Conservation (phyloP, 2,888 invertebrate species). For the Apoderus coryli region DNA sequence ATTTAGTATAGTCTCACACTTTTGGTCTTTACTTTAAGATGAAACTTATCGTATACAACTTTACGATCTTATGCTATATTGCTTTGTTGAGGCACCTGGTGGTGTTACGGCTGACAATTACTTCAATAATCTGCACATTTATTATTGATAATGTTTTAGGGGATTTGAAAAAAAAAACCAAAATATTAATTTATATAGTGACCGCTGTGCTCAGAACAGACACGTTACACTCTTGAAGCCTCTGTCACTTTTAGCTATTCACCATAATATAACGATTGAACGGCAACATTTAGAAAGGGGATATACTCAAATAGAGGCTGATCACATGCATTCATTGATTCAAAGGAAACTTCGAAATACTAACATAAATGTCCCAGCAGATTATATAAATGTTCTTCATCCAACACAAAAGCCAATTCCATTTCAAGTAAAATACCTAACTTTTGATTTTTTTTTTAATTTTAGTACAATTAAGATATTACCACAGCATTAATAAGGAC, state of each 20-base stretch:
- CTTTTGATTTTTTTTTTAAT: constrained; percentile 9
- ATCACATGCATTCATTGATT: constrained; percentile 13
- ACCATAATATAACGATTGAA: constrained; percentile 12
- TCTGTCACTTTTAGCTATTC: constrained; percentile 10
- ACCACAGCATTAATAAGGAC: too few species aligned
- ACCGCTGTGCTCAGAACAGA: constrained; percentile 14
- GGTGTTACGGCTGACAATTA: constrained; percentile 8
- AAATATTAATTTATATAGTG: constrained; percentile 9
- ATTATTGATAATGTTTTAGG: constrained; percentile 1
- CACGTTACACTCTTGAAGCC: constrained; percentile 11
- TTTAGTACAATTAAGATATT: constrained; percentile 6
- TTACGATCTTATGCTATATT: too few species aligned
- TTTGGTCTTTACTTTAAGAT: too few species aligned
- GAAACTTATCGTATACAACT: too few species aligned
- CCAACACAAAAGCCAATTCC: constrained; percentile 10
- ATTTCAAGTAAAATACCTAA: constrained; percentile 10
- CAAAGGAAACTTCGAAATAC: constrained; percentile 10
- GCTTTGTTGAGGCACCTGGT: constrained; percentile 11
- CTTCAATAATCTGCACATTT: constrained; percentile 8
- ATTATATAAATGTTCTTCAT: constrained; percentile 7
- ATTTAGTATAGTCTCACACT: too few species aligned
- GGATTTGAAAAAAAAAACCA: neutral
- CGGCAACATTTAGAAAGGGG: constrained; percentile 14
- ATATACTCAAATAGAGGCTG: constrained; percentile 14
- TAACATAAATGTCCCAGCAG: constrained; percentile 11